Conservation (phyloP, 2,888 invertebrate genomes). For the Epinotia ramella region DNA sequence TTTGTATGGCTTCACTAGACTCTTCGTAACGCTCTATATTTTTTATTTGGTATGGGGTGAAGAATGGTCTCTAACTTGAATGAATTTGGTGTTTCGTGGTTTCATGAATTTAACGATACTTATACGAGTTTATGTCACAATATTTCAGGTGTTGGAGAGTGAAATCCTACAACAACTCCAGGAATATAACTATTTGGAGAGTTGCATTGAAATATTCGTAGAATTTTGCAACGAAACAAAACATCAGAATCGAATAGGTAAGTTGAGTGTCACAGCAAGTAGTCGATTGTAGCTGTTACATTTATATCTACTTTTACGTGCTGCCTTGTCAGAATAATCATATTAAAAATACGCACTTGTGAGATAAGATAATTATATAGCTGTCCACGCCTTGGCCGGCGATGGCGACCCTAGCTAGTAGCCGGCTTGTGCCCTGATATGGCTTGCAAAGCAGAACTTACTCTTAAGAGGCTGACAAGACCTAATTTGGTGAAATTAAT, state of each 20-base stretch:
- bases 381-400: too few species aligned
- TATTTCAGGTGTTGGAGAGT: constrained; percentile 69
- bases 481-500: too few species aligned
- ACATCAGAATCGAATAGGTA: constrained; percentile 66
- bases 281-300: not conserved
- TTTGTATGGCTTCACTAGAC: too few species aligned
- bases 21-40: too few species aligned
- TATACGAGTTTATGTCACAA: constrained; percentile 26
- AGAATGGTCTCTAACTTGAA: too few species aligned
- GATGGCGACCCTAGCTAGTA: too few species aligned
- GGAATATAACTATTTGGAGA: constrained; percentile 67
- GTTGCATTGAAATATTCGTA: constrained; percentile 70
- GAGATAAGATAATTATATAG: constrained; percentile 9
- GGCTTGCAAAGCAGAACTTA: too few species aligned
- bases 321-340: not conserved
- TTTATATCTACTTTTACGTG: not conserved
- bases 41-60: too few species aligned
- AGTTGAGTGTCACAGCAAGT: constrained; percentile 51
- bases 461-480: too few species aligned
- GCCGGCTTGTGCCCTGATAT: too few species aligned
- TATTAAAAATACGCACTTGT: constrained; percentile 26
- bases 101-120: constrained; percentile 9
- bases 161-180: constrained; percentile 68
- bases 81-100: too few species aligned
- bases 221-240: constrained; percentile 69